Conservation (phyloP, 1,140 invertebrate species). For the Drosophila rhopaloa region DNA sequence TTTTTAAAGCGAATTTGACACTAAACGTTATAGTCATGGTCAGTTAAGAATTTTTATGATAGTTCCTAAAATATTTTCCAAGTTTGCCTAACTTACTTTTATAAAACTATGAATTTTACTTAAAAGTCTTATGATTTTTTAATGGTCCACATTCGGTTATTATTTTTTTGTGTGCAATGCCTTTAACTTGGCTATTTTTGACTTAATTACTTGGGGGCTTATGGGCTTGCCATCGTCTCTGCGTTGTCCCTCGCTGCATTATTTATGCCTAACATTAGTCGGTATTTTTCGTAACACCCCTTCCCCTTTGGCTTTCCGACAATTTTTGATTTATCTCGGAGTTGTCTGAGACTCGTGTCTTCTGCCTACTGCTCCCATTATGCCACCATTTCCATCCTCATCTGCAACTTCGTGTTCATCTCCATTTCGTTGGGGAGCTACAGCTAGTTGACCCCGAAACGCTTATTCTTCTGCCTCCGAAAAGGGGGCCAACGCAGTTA, state of each 20-base stretch:
- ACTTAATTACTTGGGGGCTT: conserved; percentile 72
- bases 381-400: conserved; percentile 43
- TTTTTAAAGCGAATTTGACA: too few species aligned
- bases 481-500: conserved; percentile 56
- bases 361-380: conserved; percentile 45
- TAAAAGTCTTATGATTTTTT: too few species aligned
- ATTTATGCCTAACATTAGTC: conserved; percentile 55
- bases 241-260: conserved; percentile 25
- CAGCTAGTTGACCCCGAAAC: conserved; percentile 74
- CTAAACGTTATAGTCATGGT: too few species aligned
- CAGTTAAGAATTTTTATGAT: too few species aligned
- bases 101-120: too few species aligned
- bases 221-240: conserved; percentile 17
- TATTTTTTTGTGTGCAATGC: conserved; percentile 4
- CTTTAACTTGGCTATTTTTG: conserved; percentile 61
- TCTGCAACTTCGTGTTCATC: conserved; percentile 39
- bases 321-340: conserved; percentile 57
- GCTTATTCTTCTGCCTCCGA: conserved; percentile 27
- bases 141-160: too few species aligned
- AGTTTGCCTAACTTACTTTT: too few species aligned
- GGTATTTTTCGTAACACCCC: conserved; percentile 21
- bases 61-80: too few species aligned
- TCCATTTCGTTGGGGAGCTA: conserved; percentile 56
- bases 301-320: not conserved
- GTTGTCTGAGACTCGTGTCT: conserved; percentile 35